Evolutionary conservation across 2,888 invertebrate genomes (phyloP).

Genomic region (Drosophila mulleri): DNA sequence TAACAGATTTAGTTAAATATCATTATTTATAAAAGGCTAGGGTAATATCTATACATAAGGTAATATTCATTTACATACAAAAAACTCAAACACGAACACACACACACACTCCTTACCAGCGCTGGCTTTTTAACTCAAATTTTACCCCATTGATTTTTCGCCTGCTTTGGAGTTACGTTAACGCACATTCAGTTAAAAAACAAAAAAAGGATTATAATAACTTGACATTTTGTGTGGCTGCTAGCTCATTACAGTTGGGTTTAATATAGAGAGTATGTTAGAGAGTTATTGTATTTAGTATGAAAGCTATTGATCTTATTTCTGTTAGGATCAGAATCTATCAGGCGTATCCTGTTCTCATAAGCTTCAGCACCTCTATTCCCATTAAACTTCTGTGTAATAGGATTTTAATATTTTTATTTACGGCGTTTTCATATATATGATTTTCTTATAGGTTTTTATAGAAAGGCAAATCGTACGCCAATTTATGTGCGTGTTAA

Average conservation of each 20-base stretch:
- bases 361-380: background rate
- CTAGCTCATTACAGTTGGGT: background rate
- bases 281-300: too few relatives aligned
- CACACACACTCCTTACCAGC: constrained; percentile 13
- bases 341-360: too few relatives aligned
- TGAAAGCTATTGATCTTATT: background rate
- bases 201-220: background rate
- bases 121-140: background rate
- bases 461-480: constrained; percentile 13
- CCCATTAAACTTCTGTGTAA: background rate
- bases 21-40: constrained; percentile 50
- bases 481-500: constrained; percentile 22
- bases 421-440: background rate
- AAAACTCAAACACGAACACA: constrained; percentile 1
- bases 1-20: constrained; percentile 20
- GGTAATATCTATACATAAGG: constrained; percentile 26
- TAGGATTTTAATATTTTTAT: background rate
- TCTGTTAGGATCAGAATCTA: background rate
- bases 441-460: constrained; percentile 31
- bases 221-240: background rate
- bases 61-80: constrained; percentile 35
- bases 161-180: constrained; percentile 4
- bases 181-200: background rate
- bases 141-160: constrained; percentile 3
- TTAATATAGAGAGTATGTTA: background rate